Percentiles rank a stretch among this genome's conserved stretches.
Conservation (phyloP, 1,140 invertebrate species). For the Nasonia longicornis region DNA sequence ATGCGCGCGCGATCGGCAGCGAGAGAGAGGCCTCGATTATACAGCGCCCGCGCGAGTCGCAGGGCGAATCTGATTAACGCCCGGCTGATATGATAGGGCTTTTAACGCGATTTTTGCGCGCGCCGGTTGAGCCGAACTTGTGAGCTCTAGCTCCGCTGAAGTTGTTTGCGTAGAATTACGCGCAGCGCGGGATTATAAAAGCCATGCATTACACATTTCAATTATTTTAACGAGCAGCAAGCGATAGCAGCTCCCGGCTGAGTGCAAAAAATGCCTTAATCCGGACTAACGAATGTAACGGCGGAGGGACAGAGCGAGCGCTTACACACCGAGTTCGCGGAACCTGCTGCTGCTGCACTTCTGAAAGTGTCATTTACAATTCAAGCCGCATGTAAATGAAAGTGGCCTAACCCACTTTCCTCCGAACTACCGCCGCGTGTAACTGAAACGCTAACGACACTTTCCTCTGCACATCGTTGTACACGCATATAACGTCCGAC, state of each 20-base stretch:
- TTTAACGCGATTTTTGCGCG: neutral
- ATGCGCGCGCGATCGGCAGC: constrained; percentile 19
- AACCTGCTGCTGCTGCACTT: neutral
- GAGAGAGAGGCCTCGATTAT: constrained; percentile 25
- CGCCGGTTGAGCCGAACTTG: neutral
- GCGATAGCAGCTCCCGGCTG: neutral
- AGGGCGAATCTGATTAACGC: constrained; percentile 35
- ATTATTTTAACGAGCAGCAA: neutral
- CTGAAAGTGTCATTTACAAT: constrained; percentile 20
- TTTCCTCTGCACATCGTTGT: neutral
- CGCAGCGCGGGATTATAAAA: neutral
- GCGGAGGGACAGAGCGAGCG: neutral
- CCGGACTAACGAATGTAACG: neutral
- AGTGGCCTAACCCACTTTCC: neutral
- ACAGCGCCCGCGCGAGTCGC: neutral
- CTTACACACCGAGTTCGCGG: neutral
- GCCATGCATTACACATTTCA: neutral
- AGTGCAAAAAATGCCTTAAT: neutral
- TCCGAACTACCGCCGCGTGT: neutral
- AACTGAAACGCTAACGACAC: neutral
- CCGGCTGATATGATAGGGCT: neutral
- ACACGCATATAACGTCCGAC: neutral
- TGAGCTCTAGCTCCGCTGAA: neutral
- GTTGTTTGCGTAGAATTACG: neutral
- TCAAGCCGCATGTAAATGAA: constrained; percentile 21